Conservation (phyloP, 1,140 invertebrate species). For the Drosophila triauraria region DNA sequence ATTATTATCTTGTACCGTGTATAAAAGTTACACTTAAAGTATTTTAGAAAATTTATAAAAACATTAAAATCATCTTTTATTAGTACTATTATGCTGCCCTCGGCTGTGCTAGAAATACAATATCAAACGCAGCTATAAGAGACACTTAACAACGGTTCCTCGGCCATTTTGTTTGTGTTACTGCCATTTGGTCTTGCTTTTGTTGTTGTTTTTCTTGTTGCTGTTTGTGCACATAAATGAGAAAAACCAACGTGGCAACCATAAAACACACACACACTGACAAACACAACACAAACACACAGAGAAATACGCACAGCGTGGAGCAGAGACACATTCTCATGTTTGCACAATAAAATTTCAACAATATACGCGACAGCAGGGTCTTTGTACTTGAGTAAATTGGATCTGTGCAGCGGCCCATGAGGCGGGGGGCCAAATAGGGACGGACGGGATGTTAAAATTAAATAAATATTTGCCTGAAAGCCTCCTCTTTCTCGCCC, state of each 20-base stretch:
- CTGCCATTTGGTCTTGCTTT: constrained; percentile 49
- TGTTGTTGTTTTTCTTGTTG: constrained; percentile 22
- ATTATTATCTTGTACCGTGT: too few species aligned
- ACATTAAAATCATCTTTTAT: too few species aligned
- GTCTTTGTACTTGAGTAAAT: constrained; percentile 81
- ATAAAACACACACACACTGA: constrained; percentile 58
- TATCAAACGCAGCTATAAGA: constrained; percentile 43
- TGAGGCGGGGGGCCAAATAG: neutral
- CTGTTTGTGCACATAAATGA: constrained; percentile 63
- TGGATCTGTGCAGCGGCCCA: constrained; percentile 72
- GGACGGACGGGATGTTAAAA: constrained; percentile 52
- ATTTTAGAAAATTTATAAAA: too few species aligned
- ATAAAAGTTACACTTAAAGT: too few species aligned
- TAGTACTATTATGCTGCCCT: neutral
- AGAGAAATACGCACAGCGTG: constrained; percentile 15
- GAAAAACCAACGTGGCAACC: constrained; percentile 76
- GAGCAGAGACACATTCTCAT: constrained; percentile 50
- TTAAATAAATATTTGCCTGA: constrained; percentile 81
- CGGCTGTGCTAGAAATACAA: constrained; percentile 17
- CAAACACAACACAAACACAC: constrained; percentile 5
- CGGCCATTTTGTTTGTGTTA: constrained; percentile 57
- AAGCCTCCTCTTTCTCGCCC: constrained; percentile 25
- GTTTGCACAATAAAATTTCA: constrained; percentile 82
- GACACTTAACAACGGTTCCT: constrained; percentile 76
- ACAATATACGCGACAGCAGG: constrained; percentile 75